phyloP scores from a whole-genome alignment of 2,113 vertebrate species.

The Grallaria varia region DNA sequence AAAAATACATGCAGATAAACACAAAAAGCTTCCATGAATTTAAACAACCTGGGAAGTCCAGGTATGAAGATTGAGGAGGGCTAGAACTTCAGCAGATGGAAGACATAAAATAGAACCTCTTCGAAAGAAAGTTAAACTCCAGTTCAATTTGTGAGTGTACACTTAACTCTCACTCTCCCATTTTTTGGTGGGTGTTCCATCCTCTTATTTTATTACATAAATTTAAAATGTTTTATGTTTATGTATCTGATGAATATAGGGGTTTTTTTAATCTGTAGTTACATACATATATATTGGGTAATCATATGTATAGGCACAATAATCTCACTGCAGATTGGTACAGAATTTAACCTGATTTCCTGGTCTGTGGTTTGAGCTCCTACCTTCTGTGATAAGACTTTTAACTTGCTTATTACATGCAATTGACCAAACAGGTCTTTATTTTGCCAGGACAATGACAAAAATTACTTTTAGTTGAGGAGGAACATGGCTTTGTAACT shows the following conservation, averaged over 20 bases:
- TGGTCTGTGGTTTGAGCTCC: neutral
- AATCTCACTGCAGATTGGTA: neutral
- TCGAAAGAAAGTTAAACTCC: neutral
- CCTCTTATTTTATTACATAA: neutral
- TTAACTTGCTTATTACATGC: neutral
- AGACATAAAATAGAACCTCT: neutral
- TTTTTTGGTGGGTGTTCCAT: neutral
- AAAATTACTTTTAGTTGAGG: neutral
- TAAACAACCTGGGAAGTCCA: neutral
- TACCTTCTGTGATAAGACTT: neutral
- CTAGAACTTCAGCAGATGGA: neutral
- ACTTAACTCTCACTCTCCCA: neutral
- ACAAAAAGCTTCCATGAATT: neutral
- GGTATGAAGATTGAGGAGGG: neutral
- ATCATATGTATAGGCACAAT: neutral
- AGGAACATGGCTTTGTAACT: neutral
- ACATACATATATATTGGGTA: neutral
- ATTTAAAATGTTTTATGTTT: neutral
- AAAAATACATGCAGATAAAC: neutral
- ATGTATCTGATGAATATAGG: neutral
- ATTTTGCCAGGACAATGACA: neutral
- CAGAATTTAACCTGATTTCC: neutral
- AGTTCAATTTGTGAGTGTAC: neutral
- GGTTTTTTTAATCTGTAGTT: neutral
- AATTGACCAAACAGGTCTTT: neutral